These are phyloP conservation scores for Lepidurus arcticus DNA, from an alignment of 1,140 invertebrate genomes.

Conservation along the genomic window DNA sequence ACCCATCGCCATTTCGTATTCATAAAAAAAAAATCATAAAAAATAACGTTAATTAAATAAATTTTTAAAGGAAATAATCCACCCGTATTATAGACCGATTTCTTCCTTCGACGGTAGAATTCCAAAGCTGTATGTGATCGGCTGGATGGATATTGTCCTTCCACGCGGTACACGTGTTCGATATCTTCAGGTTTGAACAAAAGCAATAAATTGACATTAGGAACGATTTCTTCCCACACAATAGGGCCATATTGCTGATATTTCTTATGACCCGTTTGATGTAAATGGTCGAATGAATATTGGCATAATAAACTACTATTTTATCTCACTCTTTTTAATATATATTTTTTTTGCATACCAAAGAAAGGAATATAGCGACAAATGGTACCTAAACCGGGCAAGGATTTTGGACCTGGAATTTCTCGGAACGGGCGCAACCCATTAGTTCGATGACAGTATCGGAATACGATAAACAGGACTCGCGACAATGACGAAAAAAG, in stretches of 20 bases:
- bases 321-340: neutral
- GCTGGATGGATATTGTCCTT: constrained; percentile 65
- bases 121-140: constrained; percentile 64
- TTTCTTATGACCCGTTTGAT: constrained; percentile 63
- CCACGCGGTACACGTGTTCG: constrained; percentile 61
- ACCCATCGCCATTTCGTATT: neutral
- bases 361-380: constrained; percentile 55
- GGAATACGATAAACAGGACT: neutral
- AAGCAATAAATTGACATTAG: constrained; percentile 63
- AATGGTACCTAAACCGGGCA: constrained; percentile 65
- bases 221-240: constrained; percentile 68
- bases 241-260: constrained; percentile 66
- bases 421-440: constrained; percentile 43
- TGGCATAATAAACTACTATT: constrained; percentile 52
- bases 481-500: neutral
- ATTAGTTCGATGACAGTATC: neutral
- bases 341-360: constrained; percentile 4
- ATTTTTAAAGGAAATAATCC: constrained; percentile 74
- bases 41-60: too few species aligned
- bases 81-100: constrained; percentile 59
- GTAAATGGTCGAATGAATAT: constrained; percentile 63
- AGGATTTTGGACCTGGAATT: constrained; percentile 67
- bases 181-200: constrained; percentile 74
- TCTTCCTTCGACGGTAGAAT: constrained; percentile 27
- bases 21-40: too few species aligned